phyloP scores from a whole-genome alignment of 2,113 vertebrate species.

The Spilogale gracilis region DNA sequence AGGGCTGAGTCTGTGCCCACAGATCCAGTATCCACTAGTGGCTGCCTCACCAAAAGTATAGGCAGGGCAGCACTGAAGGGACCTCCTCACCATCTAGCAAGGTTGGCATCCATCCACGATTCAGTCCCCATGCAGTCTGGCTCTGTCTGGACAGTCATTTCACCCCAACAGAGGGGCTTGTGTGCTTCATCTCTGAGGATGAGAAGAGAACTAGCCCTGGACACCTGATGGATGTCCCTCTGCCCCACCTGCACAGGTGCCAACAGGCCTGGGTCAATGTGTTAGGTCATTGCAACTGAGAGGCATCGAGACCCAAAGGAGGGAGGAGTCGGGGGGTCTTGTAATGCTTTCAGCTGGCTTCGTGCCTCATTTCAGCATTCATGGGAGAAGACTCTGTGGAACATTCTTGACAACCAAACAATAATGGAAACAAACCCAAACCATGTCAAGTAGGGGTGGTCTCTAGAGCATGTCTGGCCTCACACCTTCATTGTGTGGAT shows the following conservation, averaged over 20 bases:
- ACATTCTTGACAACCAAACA: not conserved
- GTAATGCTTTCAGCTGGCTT: not conserved
- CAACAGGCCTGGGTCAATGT: not conserved
- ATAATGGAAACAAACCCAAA: not conserved
- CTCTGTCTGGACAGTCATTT: not conserved
- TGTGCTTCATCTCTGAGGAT: not conserved
- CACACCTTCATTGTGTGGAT: accelerated
- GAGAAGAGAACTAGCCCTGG: not conserved
- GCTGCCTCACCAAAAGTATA: too few relatives aligned
- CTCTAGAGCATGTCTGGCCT: not conserved
- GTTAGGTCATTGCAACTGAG: not conserved
- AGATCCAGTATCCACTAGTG: accelerated
- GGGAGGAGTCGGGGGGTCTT: too few relatives aligned
- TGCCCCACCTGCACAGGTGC: not conserved
- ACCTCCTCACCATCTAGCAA: not conserved
- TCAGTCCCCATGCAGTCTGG: not conserved
- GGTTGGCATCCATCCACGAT: not conserved
- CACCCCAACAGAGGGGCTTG: accelerated
- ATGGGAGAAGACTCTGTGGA: not conserved
- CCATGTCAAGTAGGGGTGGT: not conserved
- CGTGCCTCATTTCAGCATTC: not conserved
- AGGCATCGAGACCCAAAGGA: not conserved
- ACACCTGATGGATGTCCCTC: not conserved
- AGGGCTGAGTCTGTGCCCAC: too few relatives aligned
- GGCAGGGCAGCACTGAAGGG: not conserved